These are phyloP conservation scores for Lethenteron camtschaticum DNA, from an alignment of 2,113 vertebrate species.

Conservation along the genomic window DNA sequence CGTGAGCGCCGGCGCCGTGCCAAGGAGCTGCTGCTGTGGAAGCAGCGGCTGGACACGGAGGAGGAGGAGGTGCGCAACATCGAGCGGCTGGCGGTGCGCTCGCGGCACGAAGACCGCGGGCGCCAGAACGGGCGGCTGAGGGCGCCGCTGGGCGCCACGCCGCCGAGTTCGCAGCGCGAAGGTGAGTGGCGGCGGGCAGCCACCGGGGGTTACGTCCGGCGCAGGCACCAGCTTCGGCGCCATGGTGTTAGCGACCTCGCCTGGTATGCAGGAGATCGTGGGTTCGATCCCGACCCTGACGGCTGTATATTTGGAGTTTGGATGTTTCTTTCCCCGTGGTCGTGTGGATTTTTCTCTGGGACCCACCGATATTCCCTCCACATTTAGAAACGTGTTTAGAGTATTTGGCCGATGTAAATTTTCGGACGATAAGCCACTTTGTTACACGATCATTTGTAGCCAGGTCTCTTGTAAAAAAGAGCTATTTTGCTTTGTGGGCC, in stretches of 20 bases:
- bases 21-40: slow-evolving; percentile 70
- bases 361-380: too few species aligned
- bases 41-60: slow-evolving; percentile 56
- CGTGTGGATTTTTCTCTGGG: too few species aligned
- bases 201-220: not conserved
- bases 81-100: slow-evolving; percentile 65
- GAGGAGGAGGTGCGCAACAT: slow-evolving; percentile 59
- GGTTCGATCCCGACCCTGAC: too few species aligned
- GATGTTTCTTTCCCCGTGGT: too few species aligned
- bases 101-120: slow-evolving; percentile 45
- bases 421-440: too few species aligned
- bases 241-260: not conserved
- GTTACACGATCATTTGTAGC: too few species aligned
- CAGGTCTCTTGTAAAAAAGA: too few species aligned
- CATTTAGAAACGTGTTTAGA: too few species aligned
- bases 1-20: slow-evolving; percentile 69
- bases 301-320: too few species aligned
- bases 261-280: not conserved
- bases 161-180: not conserved
- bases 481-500: too few species aligned
- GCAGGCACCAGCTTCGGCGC: not conserved
- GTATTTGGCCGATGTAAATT: too few species aligned
- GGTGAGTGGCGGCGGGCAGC: not conserved
- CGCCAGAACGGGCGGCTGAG: not conserved
- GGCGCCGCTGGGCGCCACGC: not conserved